A percentile compares a stretch with the other conserved stretches of the same genome.
These are phyloP conservation scores for Drosophila tanythrix DNA, from an alignment of 2,888 invertebrate genomes.

Conservation along the genomic window DNA sequence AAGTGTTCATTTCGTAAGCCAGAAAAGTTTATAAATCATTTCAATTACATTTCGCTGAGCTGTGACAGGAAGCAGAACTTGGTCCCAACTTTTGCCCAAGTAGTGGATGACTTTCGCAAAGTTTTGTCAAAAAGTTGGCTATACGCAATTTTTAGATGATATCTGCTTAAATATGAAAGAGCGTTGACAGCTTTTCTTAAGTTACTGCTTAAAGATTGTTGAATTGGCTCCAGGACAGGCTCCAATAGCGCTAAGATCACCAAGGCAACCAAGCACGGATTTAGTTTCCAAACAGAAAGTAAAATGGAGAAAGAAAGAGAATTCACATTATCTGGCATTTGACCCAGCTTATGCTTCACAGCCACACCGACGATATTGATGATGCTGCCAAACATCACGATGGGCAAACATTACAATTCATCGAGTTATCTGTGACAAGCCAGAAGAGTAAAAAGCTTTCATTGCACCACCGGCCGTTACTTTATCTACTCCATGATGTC, in stretches of 20 bases:
- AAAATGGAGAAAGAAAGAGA: background rate
- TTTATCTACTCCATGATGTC: constrained; percentile 69
- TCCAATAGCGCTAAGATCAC: background rate
- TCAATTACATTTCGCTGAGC: constrained; percentile 76
- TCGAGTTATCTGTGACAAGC: constrained; percentile 52
- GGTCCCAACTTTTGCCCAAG: constrained; percentile 41
- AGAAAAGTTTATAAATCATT: constrained; percentile 76
- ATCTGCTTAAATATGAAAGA: constrained; percentile 35
- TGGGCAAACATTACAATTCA: constrained; percentile 62
- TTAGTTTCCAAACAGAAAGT: background rate
- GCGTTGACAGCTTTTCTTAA: constrained; percentile 50
- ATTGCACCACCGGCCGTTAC: constrained; percentile 67
- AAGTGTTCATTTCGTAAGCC: constrained; percentile 55
- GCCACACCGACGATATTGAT: constrained; percentile 51
- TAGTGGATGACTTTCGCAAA: constrained; percentile 44
- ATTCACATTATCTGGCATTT: constrained; percentile 23
- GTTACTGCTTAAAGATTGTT: constrained; percentile 41
- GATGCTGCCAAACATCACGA: constrained; percentile 42
- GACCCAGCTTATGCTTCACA: constrained; percentile 22
- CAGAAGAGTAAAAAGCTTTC: constrained; percentile 32
- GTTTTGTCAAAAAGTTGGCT: constrained; percentile 49
- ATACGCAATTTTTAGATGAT: constrained; percentile 35
- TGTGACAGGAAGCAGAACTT: constrained; percentile 71
- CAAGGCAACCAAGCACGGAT: background rate
- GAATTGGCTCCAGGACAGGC: constrained; percentile 13